Conservation (phyloP, 2,888 invertebrate species). For the Netelia melanura region DNA sequence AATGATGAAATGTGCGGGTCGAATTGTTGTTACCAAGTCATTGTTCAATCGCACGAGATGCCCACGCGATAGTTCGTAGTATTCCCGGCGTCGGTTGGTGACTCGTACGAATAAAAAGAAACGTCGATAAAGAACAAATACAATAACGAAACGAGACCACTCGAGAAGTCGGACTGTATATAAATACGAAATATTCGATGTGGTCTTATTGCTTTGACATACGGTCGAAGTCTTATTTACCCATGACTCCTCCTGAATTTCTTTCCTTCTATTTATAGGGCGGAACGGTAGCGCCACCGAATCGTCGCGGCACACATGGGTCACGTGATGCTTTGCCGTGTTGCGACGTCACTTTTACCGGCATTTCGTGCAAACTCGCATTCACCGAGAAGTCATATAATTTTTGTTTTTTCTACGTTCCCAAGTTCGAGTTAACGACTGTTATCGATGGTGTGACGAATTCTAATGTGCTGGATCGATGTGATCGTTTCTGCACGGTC, state of each 20-base stretch:
- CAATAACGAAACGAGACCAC: background rate
- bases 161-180: background rate
- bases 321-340: constrained; percentile 48
- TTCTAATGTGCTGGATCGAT: background rate
- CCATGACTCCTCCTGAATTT: constrained; percentile 62
- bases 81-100: background rate
- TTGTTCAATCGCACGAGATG: constrained; percentile 2
- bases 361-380: constrained; percentile 2
- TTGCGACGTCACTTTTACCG: constrained; percentile 44
- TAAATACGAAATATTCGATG: constrained; percentile 1
- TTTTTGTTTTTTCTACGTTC: background rate
- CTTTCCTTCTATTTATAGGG: constrained; percentile 60
- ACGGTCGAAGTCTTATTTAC: constrained; percentile 42
- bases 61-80: background rate
- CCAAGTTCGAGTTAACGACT: background rate
- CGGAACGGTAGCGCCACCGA: constrained; percentile 49
- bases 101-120: background rate
- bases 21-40: constrained; percentile 13
- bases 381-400: background rate
- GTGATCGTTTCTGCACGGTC: background rate
- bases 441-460: constrained; percentile 8
- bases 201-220: constrained; percentile 49
- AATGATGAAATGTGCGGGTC: background rate
- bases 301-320: constrained; percentile 37
- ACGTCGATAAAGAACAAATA: background rate